These are phyloP conservation scores for Phacellophora camtschatica DNA, from an alignment of 30 jellyfish, hydroid and myxozoan species.

Conservation along the genomic window DNA sequence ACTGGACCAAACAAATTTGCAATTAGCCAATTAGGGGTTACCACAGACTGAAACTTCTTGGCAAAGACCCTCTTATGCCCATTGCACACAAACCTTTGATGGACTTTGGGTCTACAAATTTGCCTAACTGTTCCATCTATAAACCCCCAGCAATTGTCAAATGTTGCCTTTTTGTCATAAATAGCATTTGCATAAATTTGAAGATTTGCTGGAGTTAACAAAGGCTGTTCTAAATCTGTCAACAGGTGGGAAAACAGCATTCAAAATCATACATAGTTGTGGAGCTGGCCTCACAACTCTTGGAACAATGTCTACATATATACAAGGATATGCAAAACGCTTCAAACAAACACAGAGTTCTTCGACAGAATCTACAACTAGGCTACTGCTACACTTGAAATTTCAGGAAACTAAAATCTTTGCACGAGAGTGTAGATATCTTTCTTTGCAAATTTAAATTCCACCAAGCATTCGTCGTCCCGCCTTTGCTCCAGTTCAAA, in stretches of 20 bases:
- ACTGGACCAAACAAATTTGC: constrained; percentile 68
- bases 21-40: constrained; percentile 61
- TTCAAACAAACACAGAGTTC: too few relatives aligned
- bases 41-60: constrained; percentile 50
- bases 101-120: constrained; percentile 27
- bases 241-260: too few relatives aligned
- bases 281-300: too few relatives aligned
- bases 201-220: constrained; percentile 36
- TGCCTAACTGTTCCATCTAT: constrained; percentile 53
- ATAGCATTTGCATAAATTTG: constrained; percentile 32
- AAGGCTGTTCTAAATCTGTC: constrained; percentile 22
- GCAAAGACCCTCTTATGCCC: constrained; percentile 48
- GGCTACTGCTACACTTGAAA: too few relatives aligned
- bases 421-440: too few relatives aligned
- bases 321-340: too few relatives aligned
- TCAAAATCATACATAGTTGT: too few relatives aligned
- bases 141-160: constrained; percentile 52
- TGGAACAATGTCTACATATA: too few relatives aligned
- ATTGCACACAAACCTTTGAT: constrained; percentile 34
- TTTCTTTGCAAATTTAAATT: too few relatives aligned
- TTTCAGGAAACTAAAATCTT: too few relatives aligned
- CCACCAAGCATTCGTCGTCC: too few relatives aligned
- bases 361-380: too few relatives aligned
- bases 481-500: constrained; percentile 12
- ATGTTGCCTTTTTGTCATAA: constrained; percentile 1